Evolutionary conservation across 2,113 vertebrate species (phyloP).

Genomic region (Misgurnus anguillicaudatus): DNA sequence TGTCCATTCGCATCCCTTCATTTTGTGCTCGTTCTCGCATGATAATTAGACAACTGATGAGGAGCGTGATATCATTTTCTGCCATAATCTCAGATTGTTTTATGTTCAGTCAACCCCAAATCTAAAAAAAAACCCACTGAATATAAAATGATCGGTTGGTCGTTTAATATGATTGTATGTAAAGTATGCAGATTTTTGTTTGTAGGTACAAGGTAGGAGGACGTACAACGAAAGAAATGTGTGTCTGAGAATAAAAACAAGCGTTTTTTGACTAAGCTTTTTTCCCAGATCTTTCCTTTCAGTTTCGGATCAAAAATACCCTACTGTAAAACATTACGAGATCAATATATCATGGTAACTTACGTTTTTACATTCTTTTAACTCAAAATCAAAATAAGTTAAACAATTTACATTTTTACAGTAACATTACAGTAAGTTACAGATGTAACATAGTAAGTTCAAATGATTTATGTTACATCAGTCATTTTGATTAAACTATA

Average conservation of each 20-base stretch:
- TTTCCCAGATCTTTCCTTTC: not conserved
- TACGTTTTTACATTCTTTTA: too few relatives aligned
- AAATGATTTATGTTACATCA: too few relatives aligned
- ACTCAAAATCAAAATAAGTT: too few relatives aligned
- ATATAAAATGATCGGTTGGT: not conserved
- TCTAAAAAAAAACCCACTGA: not conserved
- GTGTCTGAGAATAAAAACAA: too few relatives aligned
- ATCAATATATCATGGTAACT: too few relatives aligned
- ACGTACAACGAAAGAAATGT: too few relatives aligned
- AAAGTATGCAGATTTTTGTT: not conserved
- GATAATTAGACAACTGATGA: conserved; percentile 44
- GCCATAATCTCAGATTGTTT: conserved; percentile 24
- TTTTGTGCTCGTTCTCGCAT: conserved; percentile 36
- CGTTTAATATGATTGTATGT: not conserved
- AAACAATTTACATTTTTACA: too few relatives aligned
- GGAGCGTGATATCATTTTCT: conserved; percentile 40
- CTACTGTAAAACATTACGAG: too few relatives aligned
- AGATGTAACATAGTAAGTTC: too few relatives aligned
- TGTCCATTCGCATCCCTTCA: conserved; percentile 48
- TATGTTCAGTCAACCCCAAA: not conserved
- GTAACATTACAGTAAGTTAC: too few relatives aligned
- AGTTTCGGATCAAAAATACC: not conserved
- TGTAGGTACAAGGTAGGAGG: not conserved
- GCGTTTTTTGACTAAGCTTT: too few relatives aligned
- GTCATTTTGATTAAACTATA: too few relatives aligned